These are phyloP conservation scores for Helostoma temminkii DNA, from an alignment of 2,797 vertebrate species.

Conservation along the genomic window DNA sequence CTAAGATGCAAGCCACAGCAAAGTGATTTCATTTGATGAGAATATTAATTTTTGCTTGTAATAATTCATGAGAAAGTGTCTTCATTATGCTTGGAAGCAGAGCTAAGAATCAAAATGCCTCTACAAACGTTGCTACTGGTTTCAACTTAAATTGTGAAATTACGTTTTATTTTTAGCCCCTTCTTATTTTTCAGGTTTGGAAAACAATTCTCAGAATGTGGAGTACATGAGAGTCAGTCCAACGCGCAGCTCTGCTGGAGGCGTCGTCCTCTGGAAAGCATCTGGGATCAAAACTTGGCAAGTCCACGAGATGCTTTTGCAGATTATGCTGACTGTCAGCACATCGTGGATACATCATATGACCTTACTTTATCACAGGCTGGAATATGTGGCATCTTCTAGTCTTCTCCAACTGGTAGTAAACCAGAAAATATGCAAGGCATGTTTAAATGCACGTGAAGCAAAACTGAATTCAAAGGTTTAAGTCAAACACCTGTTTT, in stretches of 20 bases:
- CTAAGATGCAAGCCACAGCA: conserved; percentile 1
- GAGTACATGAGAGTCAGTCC: conserved; percentile 14
- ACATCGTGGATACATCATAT: conserved; percentile 45
- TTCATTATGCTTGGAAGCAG: conserved; percentile 26
- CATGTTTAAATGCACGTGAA: conserved; percentile 10
- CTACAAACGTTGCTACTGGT: not conserved
- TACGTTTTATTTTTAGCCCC: not conserved
- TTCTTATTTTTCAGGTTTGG: conserved; percentile 15
- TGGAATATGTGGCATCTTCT: conserved; percentile 19
- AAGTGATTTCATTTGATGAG: conserved; percentile 15
- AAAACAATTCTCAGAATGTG: conserved; percentile 10
- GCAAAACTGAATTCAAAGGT: not conserved
- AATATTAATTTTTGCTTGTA: conserved; percentile 16
- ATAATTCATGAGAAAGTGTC: conserved; percentile 33
- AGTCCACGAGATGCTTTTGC: conserved; percentile 28
- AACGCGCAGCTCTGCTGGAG: conserved; percentile 29
- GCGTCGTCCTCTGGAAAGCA: conserved; percentile 49
- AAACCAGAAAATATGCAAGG: conserved; percentile 4
- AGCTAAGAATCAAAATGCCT: conserved; percentile 11
- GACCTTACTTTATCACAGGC: conserved; percentile 44
- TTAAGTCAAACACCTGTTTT: conserved; percentile 1
- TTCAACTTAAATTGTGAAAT: conserved; percentile 3
- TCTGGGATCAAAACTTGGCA: conserved; percentile 59
- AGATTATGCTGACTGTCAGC: conserved; percentile 64
- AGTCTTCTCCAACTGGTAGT: conserved; percentile 4